phyloP scores from a whole-genome alignment of 2,888 invertebrate species.

The Leptodirus hochenwartii region DNA sequence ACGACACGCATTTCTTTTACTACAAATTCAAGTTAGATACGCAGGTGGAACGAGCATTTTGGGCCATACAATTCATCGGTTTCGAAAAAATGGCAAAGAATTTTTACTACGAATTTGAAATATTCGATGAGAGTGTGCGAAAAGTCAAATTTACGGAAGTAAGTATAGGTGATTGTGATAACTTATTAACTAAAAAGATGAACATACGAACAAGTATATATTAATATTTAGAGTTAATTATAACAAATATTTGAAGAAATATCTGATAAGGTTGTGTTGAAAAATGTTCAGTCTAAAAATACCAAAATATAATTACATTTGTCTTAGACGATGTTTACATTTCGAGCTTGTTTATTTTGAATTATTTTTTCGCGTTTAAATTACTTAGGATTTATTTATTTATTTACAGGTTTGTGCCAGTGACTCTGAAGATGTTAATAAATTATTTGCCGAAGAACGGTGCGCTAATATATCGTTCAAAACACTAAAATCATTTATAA shows the following conservation, averaged over 20 bases:
- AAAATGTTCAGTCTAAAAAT: too few relatives aligned
- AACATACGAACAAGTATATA: too few relatives aligned
- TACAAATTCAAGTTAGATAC: conserved; percentile 7
- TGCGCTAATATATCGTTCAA: conserved; percentile 7
- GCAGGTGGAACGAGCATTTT: neutral
- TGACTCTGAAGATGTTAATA: conserved; percentile 5
- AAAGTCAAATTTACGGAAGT: conserved; percentile 7
- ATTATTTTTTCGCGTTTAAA: too few relatives aligned
- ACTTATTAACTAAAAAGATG: too few relatives aligned
- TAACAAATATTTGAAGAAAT: too few relatives aligned
- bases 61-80: conserved; percentile 8
- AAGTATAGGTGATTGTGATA: too few relatives aligned
- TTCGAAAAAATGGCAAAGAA: conserved; percentile 3
- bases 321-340: too few relatives aligned
- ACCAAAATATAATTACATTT: too few relatives aligned
- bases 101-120: conserved; percentile 8
- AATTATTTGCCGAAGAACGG: conserved; percentile 4
- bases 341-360: too few relatives aligned
- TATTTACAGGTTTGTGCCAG: conserved; percentile 4
- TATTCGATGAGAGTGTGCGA: conserved; percentile 2
- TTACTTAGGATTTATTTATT: too few relatives aligned
- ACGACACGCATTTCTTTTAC: conserved; percentile 8
- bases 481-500: conserved; percentile 8
- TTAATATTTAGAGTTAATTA: too few relatives aligned
- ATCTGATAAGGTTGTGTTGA: too few relatives aligned